A percentile compares a stretch with the other conserved stretches of the same genome.
Evolutionary conservation across 2,797 vertebrate species (phyloP).

Genomic region (Sebastolobus alascanus): DNA sequence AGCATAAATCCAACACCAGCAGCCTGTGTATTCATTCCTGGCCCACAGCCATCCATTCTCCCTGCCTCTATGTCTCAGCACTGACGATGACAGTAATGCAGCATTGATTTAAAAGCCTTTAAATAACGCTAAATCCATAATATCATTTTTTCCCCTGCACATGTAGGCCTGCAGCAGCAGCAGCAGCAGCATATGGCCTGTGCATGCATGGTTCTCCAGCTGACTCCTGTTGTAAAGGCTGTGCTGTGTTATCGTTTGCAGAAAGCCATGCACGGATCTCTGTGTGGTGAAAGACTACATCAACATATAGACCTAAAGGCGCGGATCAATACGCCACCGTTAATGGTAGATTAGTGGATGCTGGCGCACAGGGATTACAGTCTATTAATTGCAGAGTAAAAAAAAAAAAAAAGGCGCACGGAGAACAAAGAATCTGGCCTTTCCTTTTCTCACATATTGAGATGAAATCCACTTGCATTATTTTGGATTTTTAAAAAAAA

Average conservation of each 20-base stretch:
- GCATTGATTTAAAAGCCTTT: conserved; percentile 47
- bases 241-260: conserved; percentile 3
- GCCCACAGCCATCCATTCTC: conserved; percentile 24
- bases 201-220: conserved; percentile 33
- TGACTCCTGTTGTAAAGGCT: conserved; percentile 37
- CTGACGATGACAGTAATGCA: conserved; percentile 26
- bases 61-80: conserved; percentile 17
- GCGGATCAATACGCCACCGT: conserved; percentile 56
- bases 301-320: conserved; percentile 29
- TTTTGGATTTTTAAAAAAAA: neutral
- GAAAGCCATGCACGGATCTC: neutral
- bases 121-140: conserved; percentile 29
- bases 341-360: conserved; percentile 61
- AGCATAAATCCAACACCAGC: conserved; percentile 33
- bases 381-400: conserved; percentile 50
- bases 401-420: conserved; percentile 36
- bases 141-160: conserved; percentile 32
- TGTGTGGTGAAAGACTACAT: conserved; percentile 22
- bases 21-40: conserved; percentile 36
- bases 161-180: conserved; percentile 41
- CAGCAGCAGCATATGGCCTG: conserved; percentile 45
- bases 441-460: conserved; percentile 11
- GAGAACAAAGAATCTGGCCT: conserved; percentile 80
- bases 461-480: neutral
- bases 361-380: conserved; percentile 51